phyloP scores from a whole-genome alignment of 2,113 vertebrate species.

The Erythrocercus mccallii region DNA sequence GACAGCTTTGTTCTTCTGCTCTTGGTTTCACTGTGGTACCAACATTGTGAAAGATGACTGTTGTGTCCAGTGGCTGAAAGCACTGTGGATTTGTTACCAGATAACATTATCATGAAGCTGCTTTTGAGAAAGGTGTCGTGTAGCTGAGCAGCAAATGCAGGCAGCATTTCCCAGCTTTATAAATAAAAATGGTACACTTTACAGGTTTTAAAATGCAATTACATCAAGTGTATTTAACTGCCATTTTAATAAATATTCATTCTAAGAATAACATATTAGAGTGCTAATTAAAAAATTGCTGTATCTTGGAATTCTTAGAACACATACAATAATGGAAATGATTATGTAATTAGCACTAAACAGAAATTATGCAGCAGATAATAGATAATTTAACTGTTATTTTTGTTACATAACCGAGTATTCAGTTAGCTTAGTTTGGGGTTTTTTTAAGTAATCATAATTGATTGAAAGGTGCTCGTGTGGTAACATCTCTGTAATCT shows the following conservation, averaged over 20 bases:
- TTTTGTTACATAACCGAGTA: not conserved
- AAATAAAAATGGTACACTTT: not conserved
- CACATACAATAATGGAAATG: not conserved
- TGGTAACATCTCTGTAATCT: not conserved
- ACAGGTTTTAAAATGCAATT: not conserved
- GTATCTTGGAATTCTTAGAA: not conserved
- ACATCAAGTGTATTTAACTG: not conserved
- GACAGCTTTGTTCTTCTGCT: not conserved
- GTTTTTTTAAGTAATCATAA: not conserved
- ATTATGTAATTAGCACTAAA: not conserved
- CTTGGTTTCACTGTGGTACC: not conserved
- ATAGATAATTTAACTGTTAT: not conserved
- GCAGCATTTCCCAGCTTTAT: not conserved
- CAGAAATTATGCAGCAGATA: not conserved
- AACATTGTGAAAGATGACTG: not conserved
- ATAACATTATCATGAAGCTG: not conserved
- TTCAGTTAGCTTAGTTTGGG: not conserved
- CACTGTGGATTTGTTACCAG: not conserved
- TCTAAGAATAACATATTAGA: not conserved
- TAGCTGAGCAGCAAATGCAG: not conserved
- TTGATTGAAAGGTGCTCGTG: not conserved
- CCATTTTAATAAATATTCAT: not conserved
- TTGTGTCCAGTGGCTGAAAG: not conserved
- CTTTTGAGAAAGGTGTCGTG: not conserved
- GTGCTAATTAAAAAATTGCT: not conserved